These are phyloP conservation scores for Aphelinus atriplicis DNA, from an alignment of 1,140 invertebrate genomes.

Conservation along the genomic window DNA sequence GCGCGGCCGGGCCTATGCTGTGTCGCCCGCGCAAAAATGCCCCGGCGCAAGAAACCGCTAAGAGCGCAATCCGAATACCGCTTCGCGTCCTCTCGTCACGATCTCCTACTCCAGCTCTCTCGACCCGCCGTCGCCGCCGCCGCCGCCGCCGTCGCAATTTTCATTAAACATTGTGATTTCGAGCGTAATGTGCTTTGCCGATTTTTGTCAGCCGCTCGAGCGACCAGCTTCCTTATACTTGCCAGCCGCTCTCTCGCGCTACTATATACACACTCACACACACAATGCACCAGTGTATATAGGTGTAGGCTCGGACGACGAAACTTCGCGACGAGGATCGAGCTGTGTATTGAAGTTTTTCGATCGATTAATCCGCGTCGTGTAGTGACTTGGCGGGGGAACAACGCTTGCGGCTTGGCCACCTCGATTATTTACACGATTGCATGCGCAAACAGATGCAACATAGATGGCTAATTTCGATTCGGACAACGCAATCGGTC, in stretches of 20 bases:
- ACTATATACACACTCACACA: neutral
- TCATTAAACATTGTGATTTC: conserved; percentile 67
- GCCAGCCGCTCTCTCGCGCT: conserved; percentile 3
- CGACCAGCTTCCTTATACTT: neutral
- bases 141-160: conserved; percentile 51
- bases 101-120: conserved; percentile 37
- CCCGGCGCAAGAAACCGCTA: conserved; percentile 61
- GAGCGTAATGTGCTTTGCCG: conserved; percentile 58
- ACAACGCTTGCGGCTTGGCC: too few species aligned
- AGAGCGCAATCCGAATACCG: conserved; percentile 68
- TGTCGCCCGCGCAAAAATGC: conserved; percentile 52
- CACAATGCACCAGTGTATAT: neutral
- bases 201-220: conserved; percentile 47
- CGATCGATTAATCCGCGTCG: too few species aligned
- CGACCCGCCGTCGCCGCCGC: conserved; percentile 1
- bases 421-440: too few species aligned
- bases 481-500: too few species aligned
- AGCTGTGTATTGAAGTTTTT: too few species aligned
- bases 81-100: conserved; percentile 60
- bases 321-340: too few species aligned
- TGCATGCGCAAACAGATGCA: too few species aligned
- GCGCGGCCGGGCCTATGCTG: conserved; percentile 52
- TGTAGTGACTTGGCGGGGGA: too few species aligned
- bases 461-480: too few species aligned
- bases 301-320: too few species aligned